A percentile compares a stretch with the other conserved stretches of the same genome.
Evolutionary conservation across 1,140 invertebrate species (phyloP).

Genomic region (Belonocnema kinseyi): DNA sequence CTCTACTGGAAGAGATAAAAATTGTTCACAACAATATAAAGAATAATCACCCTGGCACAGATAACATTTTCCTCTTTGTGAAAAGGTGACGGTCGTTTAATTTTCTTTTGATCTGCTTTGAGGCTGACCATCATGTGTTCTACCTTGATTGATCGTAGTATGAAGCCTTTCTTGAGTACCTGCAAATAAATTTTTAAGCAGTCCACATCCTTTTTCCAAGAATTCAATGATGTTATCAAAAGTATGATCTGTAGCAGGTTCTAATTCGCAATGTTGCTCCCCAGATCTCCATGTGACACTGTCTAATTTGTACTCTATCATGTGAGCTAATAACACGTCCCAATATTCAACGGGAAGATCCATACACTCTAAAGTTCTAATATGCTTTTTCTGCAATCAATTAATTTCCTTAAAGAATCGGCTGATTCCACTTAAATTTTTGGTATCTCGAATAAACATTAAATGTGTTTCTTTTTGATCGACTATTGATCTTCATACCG

Average conservation of each 20-base stretch:
- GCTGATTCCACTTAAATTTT: slow-evolving; percentile 41
- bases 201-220: slow-evolving; percentile 36
- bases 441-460: slow-evolving; percentile 42
- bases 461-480: slow-evolving; percentile 49
- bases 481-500: slow-evolving; percentile 46
- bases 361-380: slow-evolving; percentile 40
- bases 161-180: slow-evolving; percentile 27
- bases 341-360: slow-evolving; percentile 41
- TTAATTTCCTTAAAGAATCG: slow-evolving; percentile 37
- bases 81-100: slow-evolving; percentile 26
- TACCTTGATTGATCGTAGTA: not conserved
- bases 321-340: slow-evolving; percentile 44
- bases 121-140: not conserved
- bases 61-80: slow-evolving; percentile 34
- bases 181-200: slow-evolving; percentile 40
- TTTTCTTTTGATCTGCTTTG: slow-evolving; percentile 26
- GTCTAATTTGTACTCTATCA: slow-evolving; percentile 47
- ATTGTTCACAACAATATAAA: slow-evolving; percentile 39
- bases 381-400: slow-evolving; percentile 45
- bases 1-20: slow-evolving; percentile 36
- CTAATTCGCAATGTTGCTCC: slow-evolving; percentile 34
- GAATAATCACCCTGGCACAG: slow-evolving; percentile 38
- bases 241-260: not conserved
- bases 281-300: slow-evolving; percentile 38
- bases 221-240: slow-evolving; percentile 37